These are phyloP conservation scores for Heteromyza rotundicornis DNA, from an alignment of 2,888 invertebrate species.

Conservation along the genomic window DNA sequence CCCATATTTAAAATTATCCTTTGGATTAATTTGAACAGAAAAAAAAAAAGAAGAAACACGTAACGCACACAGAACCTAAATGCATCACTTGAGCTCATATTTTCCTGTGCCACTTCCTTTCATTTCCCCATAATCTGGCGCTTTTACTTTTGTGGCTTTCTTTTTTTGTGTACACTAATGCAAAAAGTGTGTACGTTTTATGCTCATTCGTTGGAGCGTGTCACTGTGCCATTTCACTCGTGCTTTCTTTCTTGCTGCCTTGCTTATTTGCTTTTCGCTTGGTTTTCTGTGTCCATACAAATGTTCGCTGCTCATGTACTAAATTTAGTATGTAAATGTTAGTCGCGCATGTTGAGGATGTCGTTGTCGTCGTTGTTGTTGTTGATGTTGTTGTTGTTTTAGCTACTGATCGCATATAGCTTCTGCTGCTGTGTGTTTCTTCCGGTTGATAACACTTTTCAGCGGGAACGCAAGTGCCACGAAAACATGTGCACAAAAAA, in stretches of 20 bases:
- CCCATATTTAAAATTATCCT: too few relatives aligned
- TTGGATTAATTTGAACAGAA: too few relatives aligned
- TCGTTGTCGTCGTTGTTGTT: too few relatives aligned
- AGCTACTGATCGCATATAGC: background rate
- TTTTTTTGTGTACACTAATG: constrained; percentile 10
- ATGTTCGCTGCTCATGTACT: background rate
- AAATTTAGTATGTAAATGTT: background rate
- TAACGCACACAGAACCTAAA: too few relatives aligned
- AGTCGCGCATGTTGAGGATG: too few relatives aligned
- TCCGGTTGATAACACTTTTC: constrained; percentile 15
- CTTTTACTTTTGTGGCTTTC: background rate
- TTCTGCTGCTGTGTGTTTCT: background rate
- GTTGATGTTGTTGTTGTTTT: background rate
- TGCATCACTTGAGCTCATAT: background rate
- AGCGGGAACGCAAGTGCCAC: background rate
- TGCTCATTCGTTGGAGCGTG: constrained; percentile 13
- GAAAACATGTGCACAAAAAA: background rate
- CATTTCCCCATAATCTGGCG: background rate
- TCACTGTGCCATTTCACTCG: background rate
- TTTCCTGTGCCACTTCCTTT: background rate
- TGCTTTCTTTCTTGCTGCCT: background rate
- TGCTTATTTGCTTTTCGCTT: background rate
- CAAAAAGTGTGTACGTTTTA: constrained; percentile 8
- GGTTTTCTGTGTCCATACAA: background rate
- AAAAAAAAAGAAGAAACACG: too few relatives aligned